A percentile compares a stretch with the other conserved stretches of the same genome.
Evolutionary conservation across 1,140 invertebrate species (phyloP).

Genomic region (Drosophila nikananu): DNA sequence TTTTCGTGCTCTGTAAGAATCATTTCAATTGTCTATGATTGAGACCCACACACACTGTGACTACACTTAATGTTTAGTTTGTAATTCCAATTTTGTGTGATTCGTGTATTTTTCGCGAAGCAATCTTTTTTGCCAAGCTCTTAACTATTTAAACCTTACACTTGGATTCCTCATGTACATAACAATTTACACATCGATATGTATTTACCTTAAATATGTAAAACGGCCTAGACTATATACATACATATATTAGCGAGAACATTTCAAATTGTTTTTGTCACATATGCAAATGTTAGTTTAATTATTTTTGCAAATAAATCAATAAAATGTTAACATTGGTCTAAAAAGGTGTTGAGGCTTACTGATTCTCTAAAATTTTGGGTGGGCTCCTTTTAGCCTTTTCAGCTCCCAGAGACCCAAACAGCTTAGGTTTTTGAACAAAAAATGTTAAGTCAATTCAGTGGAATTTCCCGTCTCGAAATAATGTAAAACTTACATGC

Average conservation of each 20-base stretch:
- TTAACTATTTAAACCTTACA: conserved; percentile 51
- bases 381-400: neutral
- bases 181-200: conserved; percentile 35
- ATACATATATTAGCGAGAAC: conserved; percentile 20
- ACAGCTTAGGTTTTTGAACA: too few species aligned
- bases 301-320: conserved; percentile 66
- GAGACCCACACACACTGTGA: conserved; percentile 55
- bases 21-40: conserved; percentile 69
- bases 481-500: too few species aligned
- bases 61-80: conserved; percentile 54
- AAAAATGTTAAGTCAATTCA: too few species aligned
- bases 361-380: neutral
- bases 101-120: conserved; percentile 37
- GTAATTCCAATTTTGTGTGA: conserved; percentile 71
- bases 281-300: conserved; percentile 54
- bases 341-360: neutral
- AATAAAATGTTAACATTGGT: conserved; percentile 42
- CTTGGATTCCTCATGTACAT: conserved; percentile 66
- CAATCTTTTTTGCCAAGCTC: conserved; percentile 20
- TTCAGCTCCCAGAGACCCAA: neutral
- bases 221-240: conserved; percentile 30
- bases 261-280: conserved; percentile 42
- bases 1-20: conserved; percentile 60
- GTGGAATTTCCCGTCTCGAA: too few species aligned
- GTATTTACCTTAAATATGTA: conserved; percentile 60